Evolutionary conservation across 2,113 vertebrate genomes (phyloP).

Genomic region (Takifugu flavidus): DNA sequence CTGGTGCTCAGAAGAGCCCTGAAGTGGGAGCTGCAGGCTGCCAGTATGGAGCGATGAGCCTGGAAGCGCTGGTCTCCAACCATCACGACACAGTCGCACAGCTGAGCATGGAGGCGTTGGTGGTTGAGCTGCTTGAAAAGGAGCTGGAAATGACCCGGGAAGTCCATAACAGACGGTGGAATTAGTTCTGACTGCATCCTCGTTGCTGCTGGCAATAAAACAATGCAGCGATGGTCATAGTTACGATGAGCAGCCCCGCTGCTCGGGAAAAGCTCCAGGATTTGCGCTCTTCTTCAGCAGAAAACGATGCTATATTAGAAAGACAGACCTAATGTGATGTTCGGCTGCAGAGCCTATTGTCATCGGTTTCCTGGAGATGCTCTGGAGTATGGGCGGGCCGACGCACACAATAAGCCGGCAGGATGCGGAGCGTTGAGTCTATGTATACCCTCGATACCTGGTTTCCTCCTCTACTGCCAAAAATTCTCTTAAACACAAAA

Average conservation of each 20-base stretch:
- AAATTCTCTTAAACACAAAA: too few species aligned
- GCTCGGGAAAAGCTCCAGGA: not conserved
- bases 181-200: not conserved
- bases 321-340: slow-evolving; percentile 3
- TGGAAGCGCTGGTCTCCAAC: slow-evolving; percentile 88
- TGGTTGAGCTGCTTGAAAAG: slow-evolving; percentile 93
- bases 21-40: slow-evolving; percentile 92
- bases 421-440: slow-evolving; percentile 28
- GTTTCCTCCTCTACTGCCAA: not conserved
- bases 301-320: not conserved
- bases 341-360: not conserved
- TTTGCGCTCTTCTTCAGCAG: not conserved
- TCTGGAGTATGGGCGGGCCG: slow-evolving; percentile 46
- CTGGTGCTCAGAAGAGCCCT: slow-evolving; percentile 83
- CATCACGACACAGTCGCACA: slow-evolving; percentile 89
- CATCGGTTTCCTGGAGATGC: slow-evolving; percentile 22
- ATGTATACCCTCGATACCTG: too few species aligned
- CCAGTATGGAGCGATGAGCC: slow-evolving; percentile 88
- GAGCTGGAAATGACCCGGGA: slow-evolving; percentile 88
- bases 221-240: slow-evolving; percentile 4
- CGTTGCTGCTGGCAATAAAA: not conserved
- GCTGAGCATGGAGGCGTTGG: slow-evolving; percentile 86
- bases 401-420: slow-evolving; percentile 10
- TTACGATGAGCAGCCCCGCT: not conserved
- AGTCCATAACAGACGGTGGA: slow-evolving; percentile 79